Percentiles rank a stretch among this genome's conserved stretches.
Evolutionary conservation across 2,113 vertebrate genomes (phyloP).

Genomic region (Podarcis raffonei): DNA sequence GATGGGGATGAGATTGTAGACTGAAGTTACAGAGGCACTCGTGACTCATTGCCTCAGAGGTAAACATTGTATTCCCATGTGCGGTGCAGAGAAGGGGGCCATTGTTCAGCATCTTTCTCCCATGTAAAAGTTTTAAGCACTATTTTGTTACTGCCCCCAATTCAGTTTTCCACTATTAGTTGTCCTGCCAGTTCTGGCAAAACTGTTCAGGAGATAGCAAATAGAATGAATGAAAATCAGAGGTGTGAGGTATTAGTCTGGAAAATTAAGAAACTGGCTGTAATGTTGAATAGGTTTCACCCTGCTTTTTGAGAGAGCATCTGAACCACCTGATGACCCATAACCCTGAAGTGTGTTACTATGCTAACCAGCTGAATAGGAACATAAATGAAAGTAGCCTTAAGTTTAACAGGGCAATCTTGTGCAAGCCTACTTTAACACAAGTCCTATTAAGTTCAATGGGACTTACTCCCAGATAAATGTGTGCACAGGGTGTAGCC

Average conservation of each 20-base stretch:
- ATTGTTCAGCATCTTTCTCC: neutral
- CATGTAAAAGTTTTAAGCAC: neutral
- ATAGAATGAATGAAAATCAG: too few relatives aligned
- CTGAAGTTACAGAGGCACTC: neutral
- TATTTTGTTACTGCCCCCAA: neutral
- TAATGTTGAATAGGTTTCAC: neutral
- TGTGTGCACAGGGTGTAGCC: neutral
- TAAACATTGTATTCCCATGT: neutral
- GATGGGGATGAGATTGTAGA: neutral
- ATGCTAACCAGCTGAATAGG: neutral
- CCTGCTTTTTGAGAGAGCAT: neutral
- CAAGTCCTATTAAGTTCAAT: neutral
- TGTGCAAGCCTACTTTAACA: neutral
- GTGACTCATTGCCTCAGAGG: too few relatives aligned
- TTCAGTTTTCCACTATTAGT: neutral
- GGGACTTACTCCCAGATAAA: neutral
- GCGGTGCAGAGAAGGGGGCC: too few relatives aligned
- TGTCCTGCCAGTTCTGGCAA: neutral
- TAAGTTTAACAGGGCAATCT: neutral
- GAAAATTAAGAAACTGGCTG: neutral
- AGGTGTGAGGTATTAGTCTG: neutral
- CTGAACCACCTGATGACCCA: neutral
- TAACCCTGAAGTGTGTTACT: neutral
- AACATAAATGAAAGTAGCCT: neutral
- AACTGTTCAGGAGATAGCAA: neutral